phyloP scores from a whole-genome alignment of 2,113 vertebrate species.

The Athene cunicularia region DNA sequence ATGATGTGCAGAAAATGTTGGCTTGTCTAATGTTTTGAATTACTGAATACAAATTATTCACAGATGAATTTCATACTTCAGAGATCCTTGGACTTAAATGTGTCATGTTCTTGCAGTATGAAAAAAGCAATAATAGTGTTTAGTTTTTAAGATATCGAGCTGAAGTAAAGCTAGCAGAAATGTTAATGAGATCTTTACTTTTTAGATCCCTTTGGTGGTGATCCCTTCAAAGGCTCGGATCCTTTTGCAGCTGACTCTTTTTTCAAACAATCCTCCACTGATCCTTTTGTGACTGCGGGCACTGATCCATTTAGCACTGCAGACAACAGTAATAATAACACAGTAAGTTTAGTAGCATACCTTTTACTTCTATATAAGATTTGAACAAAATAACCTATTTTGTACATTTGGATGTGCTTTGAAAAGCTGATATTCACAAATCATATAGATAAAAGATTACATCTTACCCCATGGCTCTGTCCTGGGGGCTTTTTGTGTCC shows the following conservation, averaged over 20 bases:
- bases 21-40: neutral
- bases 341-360: conserved; percentile 58
- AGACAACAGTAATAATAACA: conserved; percentile 47
- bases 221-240: conserved; percentile 97
- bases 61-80: neutral
- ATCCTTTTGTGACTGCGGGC: conserved; percentile 78
- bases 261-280: conserved; percentile 83
- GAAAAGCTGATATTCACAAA: neutral
- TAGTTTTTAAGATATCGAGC: neutral
- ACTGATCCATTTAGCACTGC: conserved; percentile 79
- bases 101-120: neutral
- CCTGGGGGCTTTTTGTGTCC: neutral
- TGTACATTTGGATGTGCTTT: neutral
- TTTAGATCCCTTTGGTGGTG: conserved; percentile 92
- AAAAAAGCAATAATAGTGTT: neutral
- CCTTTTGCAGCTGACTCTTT: conserved; percentile 94
- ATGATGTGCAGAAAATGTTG: neutral
- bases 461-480: neutral
- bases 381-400: neutral
- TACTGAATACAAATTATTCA: neutral
- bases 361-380: neutral
- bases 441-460: neutral
- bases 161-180: neutral
- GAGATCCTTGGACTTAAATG: neutral
- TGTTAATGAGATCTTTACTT: neutral